Conservation (phyloP, 2,797 vertebrate genomes). For the Steatocranus sp. region DNA sequence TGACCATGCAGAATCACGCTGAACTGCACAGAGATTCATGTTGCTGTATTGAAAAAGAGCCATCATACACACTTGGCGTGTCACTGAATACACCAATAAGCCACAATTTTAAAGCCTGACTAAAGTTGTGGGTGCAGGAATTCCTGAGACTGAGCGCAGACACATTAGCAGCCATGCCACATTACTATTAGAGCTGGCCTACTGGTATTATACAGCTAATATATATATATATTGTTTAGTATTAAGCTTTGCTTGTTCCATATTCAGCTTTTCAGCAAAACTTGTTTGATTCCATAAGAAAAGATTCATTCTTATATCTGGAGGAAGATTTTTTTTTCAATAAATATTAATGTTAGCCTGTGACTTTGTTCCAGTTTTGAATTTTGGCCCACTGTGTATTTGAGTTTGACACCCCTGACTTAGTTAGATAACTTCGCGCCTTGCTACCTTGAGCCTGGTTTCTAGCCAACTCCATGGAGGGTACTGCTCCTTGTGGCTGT, state of each 20-base stretch:
- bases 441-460: neutral
- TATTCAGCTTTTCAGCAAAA: too few relatives aligned
- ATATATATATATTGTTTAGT: too few relatives aligned
- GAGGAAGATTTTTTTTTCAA: too few relatives aligned
- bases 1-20: neutral
- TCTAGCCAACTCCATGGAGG: neutral
- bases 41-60: neutral
- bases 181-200: too few relatives aligned
- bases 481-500: neutral
- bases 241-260: too few relatives aligned
- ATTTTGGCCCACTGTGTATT: too few relatives aligned
- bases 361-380: too few relatives aligned
- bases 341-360: too few relatives aligned
- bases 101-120: rapidly evolving
- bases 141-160: neutral
- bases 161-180: rapidly evolving
- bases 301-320: too few relatives aligned
- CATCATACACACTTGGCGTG: neutral
- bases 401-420: too few relatives aligned
- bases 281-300: too few relatives aligned
- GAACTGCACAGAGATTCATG: neutral
- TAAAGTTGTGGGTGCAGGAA: neutral
- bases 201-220: too few relatives aligned
- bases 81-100: neutral
- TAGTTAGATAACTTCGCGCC: neutral